Conservation (phyloP, 2,113 vertebrate genomes). For the Pseudopipra pipra region DNA sequence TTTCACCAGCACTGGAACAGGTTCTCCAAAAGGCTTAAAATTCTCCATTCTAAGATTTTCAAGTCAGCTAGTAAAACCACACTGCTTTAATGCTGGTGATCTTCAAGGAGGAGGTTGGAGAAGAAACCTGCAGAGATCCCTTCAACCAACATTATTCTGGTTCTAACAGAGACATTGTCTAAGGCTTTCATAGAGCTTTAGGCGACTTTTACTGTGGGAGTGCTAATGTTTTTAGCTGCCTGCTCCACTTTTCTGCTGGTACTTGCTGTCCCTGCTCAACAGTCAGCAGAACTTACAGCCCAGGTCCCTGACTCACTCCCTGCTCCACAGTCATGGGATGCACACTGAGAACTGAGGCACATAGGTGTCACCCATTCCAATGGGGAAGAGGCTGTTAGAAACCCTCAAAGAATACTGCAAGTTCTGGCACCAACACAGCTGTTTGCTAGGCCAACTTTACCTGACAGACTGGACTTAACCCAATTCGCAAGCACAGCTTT, state of each 20-base stretch:
- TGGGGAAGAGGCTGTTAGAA: not conserved
- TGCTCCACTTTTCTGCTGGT: not conserved
- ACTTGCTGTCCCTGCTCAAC: not conserved
- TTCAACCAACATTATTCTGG: not conserved
- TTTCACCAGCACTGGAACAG: not conserved
- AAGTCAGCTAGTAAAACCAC: not conserved
- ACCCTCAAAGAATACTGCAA: not conserved
- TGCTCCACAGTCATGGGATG: not conserved
- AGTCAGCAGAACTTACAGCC: not conserved
- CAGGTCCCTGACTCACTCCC: not conserved
- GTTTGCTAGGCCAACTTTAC: not conserved
- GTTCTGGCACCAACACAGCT: not conserved
- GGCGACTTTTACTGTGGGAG: not conserved
- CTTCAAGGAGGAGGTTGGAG: not conserved
- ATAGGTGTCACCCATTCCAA: accelerated
- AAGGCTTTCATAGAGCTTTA: not conserved
- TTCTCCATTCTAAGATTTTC: not conserved
- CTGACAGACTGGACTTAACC: not conserved
- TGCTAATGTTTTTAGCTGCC: not conserved
- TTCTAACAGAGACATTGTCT: not conserved
- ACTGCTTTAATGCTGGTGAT: not conserved
- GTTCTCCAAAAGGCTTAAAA: not conserved
- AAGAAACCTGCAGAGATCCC: not conserved
- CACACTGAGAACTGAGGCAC: not conserved
- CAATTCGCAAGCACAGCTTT: not conserved